Conservation (phyloP, 2,888 invertebrate genomes). For the Pseudeuparius sepicola region DNA sequence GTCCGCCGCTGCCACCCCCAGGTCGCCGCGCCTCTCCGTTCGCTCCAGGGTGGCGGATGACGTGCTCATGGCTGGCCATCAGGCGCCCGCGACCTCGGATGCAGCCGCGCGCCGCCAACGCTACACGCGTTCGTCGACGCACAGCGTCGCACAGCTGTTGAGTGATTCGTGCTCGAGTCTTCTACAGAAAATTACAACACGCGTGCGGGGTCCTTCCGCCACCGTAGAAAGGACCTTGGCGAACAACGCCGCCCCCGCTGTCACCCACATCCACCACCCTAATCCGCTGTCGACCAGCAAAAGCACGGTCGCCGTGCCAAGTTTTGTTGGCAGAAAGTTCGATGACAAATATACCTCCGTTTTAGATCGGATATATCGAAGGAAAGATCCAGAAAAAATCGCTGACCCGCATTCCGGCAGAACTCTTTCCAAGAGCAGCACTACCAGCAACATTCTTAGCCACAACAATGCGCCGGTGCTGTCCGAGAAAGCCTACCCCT, state of each 20-base stretch:
- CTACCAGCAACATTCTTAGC: conserved; percentile 49
- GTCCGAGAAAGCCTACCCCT: conserved; percentile 57
- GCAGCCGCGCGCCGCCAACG: conserved; percentile 46
- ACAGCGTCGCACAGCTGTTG: conserved; percentile 72
- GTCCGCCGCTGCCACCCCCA: conserved; percentile 20
- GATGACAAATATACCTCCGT: conserved; percentile 74
- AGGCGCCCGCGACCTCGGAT: conserved; percentile 18
- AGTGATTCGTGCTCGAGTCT: conserved; percentile 81
- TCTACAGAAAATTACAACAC: conserved; percentile 65
- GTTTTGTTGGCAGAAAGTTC: conserved; percentile 26
- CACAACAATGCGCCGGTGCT: too few species aligned
- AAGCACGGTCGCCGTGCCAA: conserved; percentile 28
- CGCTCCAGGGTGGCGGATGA: too few species aligned
- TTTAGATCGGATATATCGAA: conserved; percentile 59
- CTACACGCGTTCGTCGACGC: conserved; percentile 68
- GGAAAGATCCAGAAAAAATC: conserved; percentile 58
- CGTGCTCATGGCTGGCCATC: too few species aligned
- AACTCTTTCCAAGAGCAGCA: conserved; percentile 57
- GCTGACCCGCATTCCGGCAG: conserved; percentile 49
- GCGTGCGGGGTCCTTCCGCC: conserved; percentile 66
- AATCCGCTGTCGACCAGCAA: conserved; percentile 30
- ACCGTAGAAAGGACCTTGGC: conserved; percentile 34
- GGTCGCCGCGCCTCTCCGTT: too few species aligned
- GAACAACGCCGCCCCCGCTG: conserved; percentile 14
- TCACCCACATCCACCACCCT: conserved; percentile 13